These are phyloP conservation scores for Drosophila borealis DNA, from an alignment of 2,888 invertebrate genomes.

Conservation along the genomic window DNA sequence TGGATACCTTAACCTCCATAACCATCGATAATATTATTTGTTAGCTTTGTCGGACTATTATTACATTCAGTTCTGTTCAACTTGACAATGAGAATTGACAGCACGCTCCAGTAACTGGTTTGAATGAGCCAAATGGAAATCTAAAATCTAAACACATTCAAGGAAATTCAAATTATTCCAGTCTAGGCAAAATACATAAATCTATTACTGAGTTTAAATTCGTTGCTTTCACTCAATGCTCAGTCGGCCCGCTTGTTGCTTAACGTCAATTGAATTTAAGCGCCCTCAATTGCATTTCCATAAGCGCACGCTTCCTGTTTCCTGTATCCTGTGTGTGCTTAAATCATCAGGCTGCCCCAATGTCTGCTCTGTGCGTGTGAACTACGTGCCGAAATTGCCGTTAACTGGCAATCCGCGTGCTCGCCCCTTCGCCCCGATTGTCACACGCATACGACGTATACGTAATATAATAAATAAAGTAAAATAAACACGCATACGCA, in stretches of 20 bases:
- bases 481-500: slow-evolving; percentile 49
- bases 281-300: slow-evolving; percentile 58
- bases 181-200: not conserved
- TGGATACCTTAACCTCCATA: too few relatives aligned
- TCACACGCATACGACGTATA: slow-evolving; percentile 34
- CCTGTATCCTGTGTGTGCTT: slow-evolving; percentile 41
- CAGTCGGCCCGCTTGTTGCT: slow-evolving; percentile 11
- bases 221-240: not conserved
- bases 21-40: too few relatives aligned
- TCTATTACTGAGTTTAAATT: slow-evolving; percentile 15
- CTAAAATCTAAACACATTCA: not conserved
- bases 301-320: slow-evolving; percentile 52
- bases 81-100: too few relatives aligned
- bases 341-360: slow-evolving; percentile 49
- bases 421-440: slow-evolving; percentile 10
- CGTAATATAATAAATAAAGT: slow-evolving; percentile 50
- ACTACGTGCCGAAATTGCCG: slow-evolving; percentile 63
- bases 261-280: slow-evolving; percentile 54
- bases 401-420: slow-evolving; percentile 44
- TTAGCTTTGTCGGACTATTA: too few relatives aligned
- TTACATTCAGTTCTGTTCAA: too few relatives aligned
- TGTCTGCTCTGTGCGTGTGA: slow-evolving; percentile 33
- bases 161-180: not conserved
- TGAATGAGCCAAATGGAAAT: not conserved
- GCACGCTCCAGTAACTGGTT: too few relatives aligned